Conservation (phyloP, 2,113 vertebrate species). For the Macquaria ambigua region DNA sequence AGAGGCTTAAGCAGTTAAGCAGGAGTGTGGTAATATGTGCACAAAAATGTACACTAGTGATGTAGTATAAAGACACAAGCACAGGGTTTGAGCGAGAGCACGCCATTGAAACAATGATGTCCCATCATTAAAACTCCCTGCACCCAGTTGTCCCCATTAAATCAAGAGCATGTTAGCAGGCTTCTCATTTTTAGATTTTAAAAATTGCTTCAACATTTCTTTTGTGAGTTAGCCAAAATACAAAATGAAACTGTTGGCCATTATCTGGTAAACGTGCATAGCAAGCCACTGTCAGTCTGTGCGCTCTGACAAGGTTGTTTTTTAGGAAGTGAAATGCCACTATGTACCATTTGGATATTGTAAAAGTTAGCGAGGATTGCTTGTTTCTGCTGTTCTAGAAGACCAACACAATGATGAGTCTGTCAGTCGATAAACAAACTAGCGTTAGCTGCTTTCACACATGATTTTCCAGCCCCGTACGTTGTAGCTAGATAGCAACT, state of each 20-base stretch:
- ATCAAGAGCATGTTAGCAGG: background rate
- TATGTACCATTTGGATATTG: background rate
- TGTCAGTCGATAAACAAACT: background rate
- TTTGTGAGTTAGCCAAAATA: too few species aligned
- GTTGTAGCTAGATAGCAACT: background rate
- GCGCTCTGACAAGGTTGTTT: too few species aligned
- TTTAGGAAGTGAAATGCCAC: background rate
- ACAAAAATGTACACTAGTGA: background rate
- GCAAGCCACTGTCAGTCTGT: too few species aligned
- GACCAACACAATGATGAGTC: background rate
- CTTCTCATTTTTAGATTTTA: background rate
- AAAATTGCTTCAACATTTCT: background rate
- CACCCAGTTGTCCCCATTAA: background rate
- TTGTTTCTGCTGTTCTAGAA: background rate
- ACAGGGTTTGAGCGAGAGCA: background rate
- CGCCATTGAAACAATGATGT: background rate
- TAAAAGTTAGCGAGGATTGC: background rate
- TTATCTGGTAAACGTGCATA: too few species aligned
- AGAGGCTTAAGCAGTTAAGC: background rate
- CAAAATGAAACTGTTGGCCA: background rate
- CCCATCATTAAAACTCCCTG: background rate
- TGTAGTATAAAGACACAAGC: background rate
- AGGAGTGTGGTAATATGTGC: background rate
- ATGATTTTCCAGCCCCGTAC: background rate
- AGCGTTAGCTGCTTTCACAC: too few species aligned